Evolutionary conservation across 2,888 invertebrate species (phyloP).

Genomic region (Caenorhabditis sp.): DNA sequence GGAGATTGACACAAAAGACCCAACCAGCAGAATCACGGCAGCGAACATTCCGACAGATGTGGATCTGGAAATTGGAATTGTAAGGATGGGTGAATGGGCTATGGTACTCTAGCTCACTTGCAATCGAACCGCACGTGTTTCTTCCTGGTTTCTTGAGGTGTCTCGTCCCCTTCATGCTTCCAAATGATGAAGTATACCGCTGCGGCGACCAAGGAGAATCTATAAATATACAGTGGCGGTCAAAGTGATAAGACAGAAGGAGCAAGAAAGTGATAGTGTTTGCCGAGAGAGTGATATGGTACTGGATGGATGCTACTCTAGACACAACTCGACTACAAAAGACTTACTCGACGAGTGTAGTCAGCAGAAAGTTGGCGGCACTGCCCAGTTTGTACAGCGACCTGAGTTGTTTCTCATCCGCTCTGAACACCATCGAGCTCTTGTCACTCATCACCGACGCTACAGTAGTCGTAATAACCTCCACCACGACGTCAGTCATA

Average conservation of each 20-base stretch:
- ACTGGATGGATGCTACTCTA: too few relatives aligned
- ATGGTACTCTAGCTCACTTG: slow-evolving; percentile 66
- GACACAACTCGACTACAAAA: too few relatives aligned
- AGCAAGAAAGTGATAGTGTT: not conserved
- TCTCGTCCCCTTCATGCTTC: slow-evolving; percentile 75
- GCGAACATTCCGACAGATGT: slow-evolving; percentile 80
- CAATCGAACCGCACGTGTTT: slow-evolving; percentile 78
- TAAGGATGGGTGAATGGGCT: not conserved
- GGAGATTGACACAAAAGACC: slow-evolving; percentile 78
- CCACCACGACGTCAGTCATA: slow-evolving; percentile 31
- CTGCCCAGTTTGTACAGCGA: slow-evolving; percentile 77
- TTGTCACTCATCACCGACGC: slow-evolving; percentile 13
- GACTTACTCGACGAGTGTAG: slow-evolving; percentile 78
- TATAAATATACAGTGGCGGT: slow-evolving; percentile 13
- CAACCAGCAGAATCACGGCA: slow-evolving; percentile 78
- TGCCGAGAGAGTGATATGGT: too few relatives aligned
- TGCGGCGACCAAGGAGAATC: slow-evolving; percentile 78
- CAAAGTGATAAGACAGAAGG: not conserved
- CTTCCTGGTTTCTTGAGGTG: slow-evolving; percentile 67
- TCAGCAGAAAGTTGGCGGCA: slow-evolving; percentile 78
- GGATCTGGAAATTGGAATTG: slow-evolving; percentile 59
- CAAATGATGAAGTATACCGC: slow-evolving; percentile 82
- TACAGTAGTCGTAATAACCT: slow-evolving; percentile 23
- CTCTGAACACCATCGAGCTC: slow-evolving; percentile 14
- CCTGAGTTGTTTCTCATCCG: slow-evolving; percentile 47